Conservation (phyloP, 2,888 invertebrate genomes). For the Ctena decussata region DNA sequence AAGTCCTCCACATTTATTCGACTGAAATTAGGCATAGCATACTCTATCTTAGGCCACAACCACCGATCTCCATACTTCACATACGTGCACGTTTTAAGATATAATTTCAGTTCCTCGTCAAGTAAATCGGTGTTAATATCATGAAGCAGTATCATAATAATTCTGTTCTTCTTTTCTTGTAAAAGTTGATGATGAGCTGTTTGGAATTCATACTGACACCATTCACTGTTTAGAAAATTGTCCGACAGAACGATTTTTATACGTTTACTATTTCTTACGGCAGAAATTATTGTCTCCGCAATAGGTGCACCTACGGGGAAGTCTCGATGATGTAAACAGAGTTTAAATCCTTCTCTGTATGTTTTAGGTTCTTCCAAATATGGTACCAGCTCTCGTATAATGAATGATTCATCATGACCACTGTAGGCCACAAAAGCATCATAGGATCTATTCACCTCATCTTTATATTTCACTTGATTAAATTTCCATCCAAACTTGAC, state of each 20-base stretch:
- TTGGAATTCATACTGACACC: conserved; percentile 96
- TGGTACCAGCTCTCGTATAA: conserved; percentile 94
- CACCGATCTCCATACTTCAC: background rate
- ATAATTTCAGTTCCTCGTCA: conserved; percentile 23
- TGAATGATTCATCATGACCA: conserved; percentile 92
- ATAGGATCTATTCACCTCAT: conserved; percentile 87
- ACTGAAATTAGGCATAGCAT: background rate
- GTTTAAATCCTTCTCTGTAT: conserved; percentile 87
- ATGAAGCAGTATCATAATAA: conserved; percentile 94
- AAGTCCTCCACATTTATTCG: too few species aligned
- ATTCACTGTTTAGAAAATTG: conserved; percentile 96
- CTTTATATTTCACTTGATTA: background rate
- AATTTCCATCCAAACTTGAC: conserved; percentile 32
- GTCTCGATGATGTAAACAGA: conserved; percentile 76
- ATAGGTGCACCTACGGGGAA: conserved; percentile 87
- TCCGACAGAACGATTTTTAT: conserved; percentile 96
- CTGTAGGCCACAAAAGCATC: conserved; percentile 97
- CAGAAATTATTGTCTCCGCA: conserved; percentile 95
- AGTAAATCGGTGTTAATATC: conserved; percentile 93
- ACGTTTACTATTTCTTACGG: conserved; percentile 94
- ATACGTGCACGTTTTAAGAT: conserved; percentile 26
- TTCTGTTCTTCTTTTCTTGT: conserved; percentile 92
- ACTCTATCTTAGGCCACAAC: conserved; percentile 1
- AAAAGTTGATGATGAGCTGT: conserved; percentile 93
- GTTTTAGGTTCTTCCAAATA: conserved; percentile 94